Evolutionary conservation across 2,888 invertebrate species (phyloP), one percentile per base, ranked within the genome.

Genomic region (Agrilus biguttatus): DNA sequence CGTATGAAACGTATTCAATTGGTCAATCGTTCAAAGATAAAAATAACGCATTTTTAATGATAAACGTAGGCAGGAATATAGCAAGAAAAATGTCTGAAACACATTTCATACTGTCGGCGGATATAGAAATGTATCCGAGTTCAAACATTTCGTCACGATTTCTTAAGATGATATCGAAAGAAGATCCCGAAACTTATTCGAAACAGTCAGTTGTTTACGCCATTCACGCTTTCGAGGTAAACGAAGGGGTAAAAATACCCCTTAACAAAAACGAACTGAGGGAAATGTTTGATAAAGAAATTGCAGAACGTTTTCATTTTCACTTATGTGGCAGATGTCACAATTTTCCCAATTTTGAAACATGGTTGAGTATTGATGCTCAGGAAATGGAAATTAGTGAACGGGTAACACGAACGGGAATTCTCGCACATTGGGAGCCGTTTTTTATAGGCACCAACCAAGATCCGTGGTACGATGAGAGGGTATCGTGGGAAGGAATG

Each of bases 401-500:
- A 5, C 2, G 8, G 36, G 36, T 17, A 2, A 36, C 7, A n/a
- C 36, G 36, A 2, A 17, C 17, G 12, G 5, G 5, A 14, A 14
- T 2, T 14, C 10, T 14, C n/a, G 14, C 8, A 17, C 10, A 82
- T 60, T 89, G 89, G 89, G 89, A 89, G 66, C 89, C 89, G n/a
- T 86, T 89, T 53, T 89, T 82, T 57, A 85, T 89, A 45, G 88
- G 89, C 17, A 87, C 87, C 0, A 80, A 88, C 61, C 71, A 73
- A 14, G 87, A 86, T 53, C 86, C 87, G 0, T 72, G 80, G 50
- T 89, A 88, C 60, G 88, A 89, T 50, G 88, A 89, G 61, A 72
- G 88, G 57, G 75, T 89, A 46, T 84, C 83, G 58, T 89, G 89
- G 87, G 88, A 89, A 60, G 89, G 89, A 41, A 84, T 83, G 64